Percentiles rank a stretch among this genome's conserved stretches.
Evolutionary conservation across 2,113 vertebrate species (phyloP).

Genomic region (Falcunculus frontatus): DNA sequence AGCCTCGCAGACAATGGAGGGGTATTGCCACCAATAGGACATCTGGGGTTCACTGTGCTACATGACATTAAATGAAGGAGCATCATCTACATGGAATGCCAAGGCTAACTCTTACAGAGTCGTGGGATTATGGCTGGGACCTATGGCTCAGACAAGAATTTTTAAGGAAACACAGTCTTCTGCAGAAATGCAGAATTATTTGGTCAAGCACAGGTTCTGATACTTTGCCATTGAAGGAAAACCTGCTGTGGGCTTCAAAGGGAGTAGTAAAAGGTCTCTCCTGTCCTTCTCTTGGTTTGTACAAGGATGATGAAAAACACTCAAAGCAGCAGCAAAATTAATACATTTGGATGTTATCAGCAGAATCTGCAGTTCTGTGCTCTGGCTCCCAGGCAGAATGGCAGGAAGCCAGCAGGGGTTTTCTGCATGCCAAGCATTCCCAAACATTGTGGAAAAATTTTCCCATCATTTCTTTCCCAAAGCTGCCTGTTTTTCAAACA

Average conservation of each 20-base stretch:
- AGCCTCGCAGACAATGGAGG: not conserved
- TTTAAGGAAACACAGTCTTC: not conserved
- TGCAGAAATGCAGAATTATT: not conserved
- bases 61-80: not conserved
- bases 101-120: not conserved
- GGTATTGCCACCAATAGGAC: not conserved
- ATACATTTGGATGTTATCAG: not conserved
- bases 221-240: not conserved
- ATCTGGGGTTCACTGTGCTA: not conserved
- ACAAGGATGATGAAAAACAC: not conserved
- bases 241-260: not conserved
- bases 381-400: rapidly evolving
- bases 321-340: not conserved
- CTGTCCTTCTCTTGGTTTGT: not conserved
- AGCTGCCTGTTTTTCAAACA: not conserved
- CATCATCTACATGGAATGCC: not conserved
- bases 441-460: not conserved
- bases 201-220: not conserved
- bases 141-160: not conserved
- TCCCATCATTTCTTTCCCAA: not conserved
- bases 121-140: not conserved
- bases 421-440: not conserved
- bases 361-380: not conserved
- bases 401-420: not conserved
- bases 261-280: not conserved